phyloP scores from a whole-genome alignment of 2,797 vertebrate species.

The Borostomias antarcticus region DNA sequence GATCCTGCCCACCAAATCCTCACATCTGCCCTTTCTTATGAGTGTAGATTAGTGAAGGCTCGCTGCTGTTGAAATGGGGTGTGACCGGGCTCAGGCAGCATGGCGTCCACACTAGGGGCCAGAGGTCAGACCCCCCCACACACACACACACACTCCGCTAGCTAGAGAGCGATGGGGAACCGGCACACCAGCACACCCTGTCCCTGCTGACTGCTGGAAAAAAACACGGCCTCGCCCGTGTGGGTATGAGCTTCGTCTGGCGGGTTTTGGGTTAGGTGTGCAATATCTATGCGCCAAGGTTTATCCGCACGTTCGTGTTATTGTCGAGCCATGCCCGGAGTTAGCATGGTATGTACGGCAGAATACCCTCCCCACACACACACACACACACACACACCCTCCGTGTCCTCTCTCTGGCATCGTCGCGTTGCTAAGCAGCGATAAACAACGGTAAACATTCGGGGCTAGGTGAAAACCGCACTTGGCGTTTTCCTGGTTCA shows the following conservation, averaged over 20 bases:
- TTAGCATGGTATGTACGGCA: conserved; percentile 11
- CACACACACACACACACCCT: too few species aligned
- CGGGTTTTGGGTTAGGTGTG: background rate
- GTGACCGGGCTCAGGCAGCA: conserved; percentile 43
- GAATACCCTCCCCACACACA: background rate
- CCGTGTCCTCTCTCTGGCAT: conserved; percentile 49
- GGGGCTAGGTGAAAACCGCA: conserved; percentile 15
- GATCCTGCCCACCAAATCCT: too few species aligned
- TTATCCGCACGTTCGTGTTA: background rate
- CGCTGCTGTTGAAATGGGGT: conserved; percentile 44
- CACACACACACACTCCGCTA: too few species aligned
- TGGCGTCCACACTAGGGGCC: background rate
- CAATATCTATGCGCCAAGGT: background rate
- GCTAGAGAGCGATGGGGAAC: too few species aligned
- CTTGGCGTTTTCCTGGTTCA: conserved; percentile 23
- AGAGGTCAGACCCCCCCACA: too few species aligned
- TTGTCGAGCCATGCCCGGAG: background rate
- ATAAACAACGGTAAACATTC: conserved; percentile 68
- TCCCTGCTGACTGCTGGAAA: background rate
- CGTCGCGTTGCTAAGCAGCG: conserved; percentile 69
- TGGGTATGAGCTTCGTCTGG: too few species aligned
- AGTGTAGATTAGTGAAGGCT: conserved; percentile 5
- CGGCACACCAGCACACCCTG: too few species aligned
- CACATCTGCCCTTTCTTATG: too few species aligned
- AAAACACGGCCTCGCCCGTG: conserved; percentile 35